Base-by-base conservation (phyloP, 2,113 vertebrate genomes). In the Hemichromis elongatus region DNA sequence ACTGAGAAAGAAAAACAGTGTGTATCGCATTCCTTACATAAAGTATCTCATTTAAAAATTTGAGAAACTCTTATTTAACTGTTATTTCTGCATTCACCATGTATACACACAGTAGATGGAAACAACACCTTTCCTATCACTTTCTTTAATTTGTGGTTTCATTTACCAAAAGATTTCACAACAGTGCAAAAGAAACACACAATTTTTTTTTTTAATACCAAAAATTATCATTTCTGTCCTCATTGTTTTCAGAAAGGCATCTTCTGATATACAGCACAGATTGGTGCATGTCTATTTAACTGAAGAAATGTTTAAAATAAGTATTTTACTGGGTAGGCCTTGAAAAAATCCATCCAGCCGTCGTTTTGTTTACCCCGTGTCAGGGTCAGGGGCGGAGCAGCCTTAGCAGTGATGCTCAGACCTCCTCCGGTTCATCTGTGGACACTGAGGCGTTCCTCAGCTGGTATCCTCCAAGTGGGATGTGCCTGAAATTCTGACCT, bases 391-490 rank as follows among this genome's bases (percentile, higher is more conserved):
- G 37, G 63, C 21, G 5, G 3, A 26, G n/a, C 63, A 70, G 37
- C 37, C 63, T 70, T 45, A 70, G 63, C 13, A 26, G 13, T 16
- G 63, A 68, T 24, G 12, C 37, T 21, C 63, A 68, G 37, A 68
- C n/a, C 37, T 68, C 63, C 37, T 70, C 63, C 37, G 16, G 37
- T 42, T 45, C 21, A 42, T 45, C 21, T 45, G n/a, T 12, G 63
- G 63, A 68, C 37, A 68, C 37, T 0, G 0, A 26, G 37, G n/a
- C 21, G 12, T 1, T 24, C 61, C 10, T 35, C 57, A 61, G 30
- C 28, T 61, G 1, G 57, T 0, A 2, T 19, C 28, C 57, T 59
- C 28, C 16, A 30, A 0, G 16, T 66, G 61, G 19, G 19, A 21
- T 40, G 19, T 66, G 7, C n/a, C 33, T 40, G 61, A 66, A 66